These are phyloP conservation scores for Talpa occidentalis DNA, from an alignment of 2,113 vertebrate species.

Conservation along the genomic window DNA sequence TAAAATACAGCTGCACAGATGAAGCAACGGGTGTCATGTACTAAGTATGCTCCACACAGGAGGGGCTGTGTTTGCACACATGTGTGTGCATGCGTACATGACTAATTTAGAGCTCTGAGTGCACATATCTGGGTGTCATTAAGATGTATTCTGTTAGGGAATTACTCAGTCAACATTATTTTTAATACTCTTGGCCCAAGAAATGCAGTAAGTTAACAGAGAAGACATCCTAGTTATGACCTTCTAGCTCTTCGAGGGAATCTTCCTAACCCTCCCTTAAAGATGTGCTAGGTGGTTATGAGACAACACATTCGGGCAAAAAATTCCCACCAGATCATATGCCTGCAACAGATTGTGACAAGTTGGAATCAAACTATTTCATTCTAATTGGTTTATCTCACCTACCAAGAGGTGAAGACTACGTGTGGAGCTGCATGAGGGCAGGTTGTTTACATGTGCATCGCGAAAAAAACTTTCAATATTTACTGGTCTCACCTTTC, in stretches of 20 bases:
- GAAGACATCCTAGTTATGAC: neutral
- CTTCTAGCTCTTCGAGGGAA: neutral
- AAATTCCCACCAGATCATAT: neutral
- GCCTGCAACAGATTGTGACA: neutral
- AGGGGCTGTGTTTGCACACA: neutral
- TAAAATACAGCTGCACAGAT: neutral
- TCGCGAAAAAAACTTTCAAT: neutral
- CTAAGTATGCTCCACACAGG: rapidly evolving
- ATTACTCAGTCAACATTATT: neutral
- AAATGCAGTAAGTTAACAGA: neutral
- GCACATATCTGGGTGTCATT: too few species aligned
- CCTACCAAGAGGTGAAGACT: neutral
- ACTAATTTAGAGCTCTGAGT: neutral
- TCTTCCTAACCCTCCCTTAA: too few species aligned
- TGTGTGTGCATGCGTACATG: too few species aligned
- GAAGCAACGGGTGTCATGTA: neutral
- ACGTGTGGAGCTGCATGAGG: neutral
- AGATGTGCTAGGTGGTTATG: neutral
- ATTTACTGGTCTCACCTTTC: neutral
- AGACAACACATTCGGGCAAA: neutral
- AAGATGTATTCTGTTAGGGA: neutral
- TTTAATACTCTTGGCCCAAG: neutral
- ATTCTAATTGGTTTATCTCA: neutral
- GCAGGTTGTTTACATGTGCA: neutral
- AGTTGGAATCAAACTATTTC: neutral